These are phyloP conservation scores for Drosophila ogumai DNA, from an alignment of 1,140 invertebrate species.

Conservation along the genomic window DNA sequence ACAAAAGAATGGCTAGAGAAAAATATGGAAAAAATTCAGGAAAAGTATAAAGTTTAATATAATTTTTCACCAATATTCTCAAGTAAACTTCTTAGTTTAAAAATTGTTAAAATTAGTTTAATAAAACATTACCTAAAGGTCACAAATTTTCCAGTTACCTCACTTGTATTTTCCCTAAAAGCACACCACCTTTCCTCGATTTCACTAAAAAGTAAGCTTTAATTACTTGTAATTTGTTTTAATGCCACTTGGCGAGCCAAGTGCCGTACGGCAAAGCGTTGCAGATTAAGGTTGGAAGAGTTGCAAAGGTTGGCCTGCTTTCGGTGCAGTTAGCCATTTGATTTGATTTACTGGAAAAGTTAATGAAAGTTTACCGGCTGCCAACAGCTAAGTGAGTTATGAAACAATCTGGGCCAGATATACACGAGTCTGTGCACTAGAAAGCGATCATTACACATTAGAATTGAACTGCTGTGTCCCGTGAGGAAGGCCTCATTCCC, in stretches of 20 bases:
- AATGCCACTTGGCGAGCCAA: slow-evolving; percentile 74
- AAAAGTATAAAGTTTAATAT: not conserved
- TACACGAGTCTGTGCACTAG: not conserved
- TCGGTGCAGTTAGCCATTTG: slow-evolving; percentile 59
- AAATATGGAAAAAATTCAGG: not conserved
- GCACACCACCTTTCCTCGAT: slow-evolving; percentile 20
- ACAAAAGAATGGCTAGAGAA: too few species aligned
- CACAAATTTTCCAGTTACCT: not conserved
- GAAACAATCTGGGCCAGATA: slow-evolving; percentile 58
- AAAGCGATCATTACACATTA: slow-evolving; percentile 69
- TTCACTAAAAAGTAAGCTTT: slow-evolving; percentile 69
- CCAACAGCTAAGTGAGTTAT: slow-evolving; percentile 74
- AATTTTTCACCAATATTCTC: not conserved
- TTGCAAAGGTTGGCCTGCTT: slow-evolving; percentile 15
- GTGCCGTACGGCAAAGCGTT: slow-evolving; percentile 17
- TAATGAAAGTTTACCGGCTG: slow-evolving; percentile 72
- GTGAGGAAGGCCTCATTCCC: slow-evolving; percentile 24
- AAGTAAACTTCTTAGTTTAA: not conserved
- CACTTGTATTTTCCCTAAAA: slow-evolving; percentile 5
- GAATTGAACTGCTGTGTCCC: slow-evolving; percentile 55
- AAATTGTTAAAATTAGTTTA: too few species aligned
- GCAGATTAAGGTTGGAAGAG: slow-evolving; percentile 17
- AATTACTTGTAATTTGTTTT: slow-evolving; percentile 83
- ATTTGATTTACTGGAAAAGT: slow-evolving; percentile 77
- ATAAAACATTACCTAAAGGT: too few species aligned